Base-by-base conservation (phyloP, 2,113 vertebrate genomes). In the Polypterus senegalus region DNA sequence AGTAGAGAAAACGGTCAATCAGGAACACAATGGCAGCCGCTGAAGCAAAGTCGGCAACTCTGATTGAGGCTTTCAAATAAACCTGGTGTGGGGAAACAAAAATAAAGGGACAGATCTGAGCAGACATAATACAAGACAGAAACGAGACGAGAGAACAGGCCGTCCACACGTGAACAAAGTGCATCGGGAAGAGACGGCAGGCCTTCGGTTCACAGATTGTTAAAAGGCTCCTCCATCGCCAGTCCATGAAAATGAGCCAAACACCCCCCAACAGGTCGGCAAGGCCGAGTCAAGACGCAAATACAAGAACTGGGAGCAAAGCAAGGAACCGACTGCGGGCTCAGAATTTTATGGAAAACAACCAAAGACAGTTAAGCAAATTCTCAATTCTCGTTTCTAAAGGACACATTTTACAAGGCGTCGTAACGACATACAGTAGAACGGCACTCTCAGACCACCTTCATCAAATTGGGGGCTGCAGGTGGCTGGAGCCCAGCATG, bases 1-100 rank as follows among this genome's bases (percentile, higher is more conserved):
- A 90, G 27, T 97, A 98, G 1, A 97, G 77, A 68, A 92, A 90
- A 3, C 93, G 86, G 72, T 98, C 93, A 0, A 88, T 66, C 67
- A 97, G 70, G 73, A 98, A 94, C 57, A 92, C 72, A 7, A 84
- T 67, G 0, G 91, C 89, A 0, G 89, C 60, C 0, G 92, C 90
- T 0, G 74, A 71, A 3, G 11, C 0, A 0, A 80, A 80, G 71
- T 94, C 89, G 61, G 63, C 65, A 11, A 73, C 81, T 46, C 52
- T 3, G 70, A 97, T 89, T 74, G 84, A 86, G 4, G 81, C 81
- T 70, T 85, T 89, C 58, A 98, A 66, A 62, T 81, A 71, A 8
- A 66, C 75, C 94, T 97, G 76, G 5, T 52, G 53, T 6, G 43
- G 48, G 56, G 47, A 49, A 63, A 59, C 43, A 59, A 65, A 9